Percentiles rank a stretch among this genome's conserved stretches.
Evolutionary conservation across 1,140 invertebrate species (phyloP).

Genomic region (Globodera rostochiensis): DNA sequence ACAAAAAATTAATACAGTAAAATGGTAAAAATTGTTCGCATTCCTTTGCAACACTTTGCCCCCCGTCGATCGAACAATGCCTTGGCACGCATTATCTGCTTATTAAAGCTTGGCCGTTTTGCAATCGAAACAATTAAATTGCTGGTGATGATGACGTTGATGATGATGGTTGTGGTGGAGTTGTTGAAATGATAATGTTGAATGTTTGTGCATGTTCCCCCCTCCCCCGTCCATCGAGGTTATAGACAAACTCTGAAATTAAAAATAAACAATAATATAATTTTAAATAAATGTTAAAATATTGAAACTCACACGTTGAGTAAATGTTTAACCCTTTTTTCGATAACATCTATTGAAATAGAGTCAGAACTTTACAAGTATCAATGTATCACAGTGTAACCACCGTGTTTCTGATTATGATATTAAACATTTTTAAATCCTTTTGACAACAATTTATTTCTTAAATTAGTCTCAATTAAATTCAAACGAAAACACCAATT

Average conservation of each 20-base stretch:
- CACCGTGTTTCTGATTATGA: too few relatives aligned
- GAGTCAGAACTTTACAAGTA: too few relatives aligned
- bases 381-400: too few relatives aligned
- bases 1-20: not conserved
- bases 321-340: too few relatives aligned
- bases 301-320: too few relatives aligned
- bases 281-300: too few relatives aligned
- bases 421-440: too few relatives aligned
- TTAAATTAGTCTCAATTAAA: too few relatives aligned
- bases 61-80: slow-evolving; percentile 13
- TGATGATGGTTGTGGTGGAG: not conserved
- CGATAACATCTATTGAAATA: too few relatives aligned
- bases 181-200: not conserved
- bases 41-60: slow-evolving; percentile 2
- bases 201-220: not conserved
- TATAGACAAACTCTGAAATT: slow-evolving; percentile 4
- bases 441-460: too few relatives aligned
- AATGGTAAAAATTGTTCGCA: slow-evolving; percentile 25
- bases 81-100: slow-evolving; percentile 28
- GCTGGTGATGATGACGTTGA: not conserved
- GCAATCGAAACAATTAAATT: slow-evolving; percentile 7
- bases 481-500: too few relatives aligned
- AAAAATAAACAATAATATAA: not conserved
- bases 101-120: slow-evolving; percentile 11
- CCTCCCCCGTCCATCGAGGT: not conserved